Percentiles rank a stretch among this genome's conserved stretches.
phyloP scores from a whole-genome alignment of 2,888 invertebrate species.

The Tiphia femorata region DNA sequence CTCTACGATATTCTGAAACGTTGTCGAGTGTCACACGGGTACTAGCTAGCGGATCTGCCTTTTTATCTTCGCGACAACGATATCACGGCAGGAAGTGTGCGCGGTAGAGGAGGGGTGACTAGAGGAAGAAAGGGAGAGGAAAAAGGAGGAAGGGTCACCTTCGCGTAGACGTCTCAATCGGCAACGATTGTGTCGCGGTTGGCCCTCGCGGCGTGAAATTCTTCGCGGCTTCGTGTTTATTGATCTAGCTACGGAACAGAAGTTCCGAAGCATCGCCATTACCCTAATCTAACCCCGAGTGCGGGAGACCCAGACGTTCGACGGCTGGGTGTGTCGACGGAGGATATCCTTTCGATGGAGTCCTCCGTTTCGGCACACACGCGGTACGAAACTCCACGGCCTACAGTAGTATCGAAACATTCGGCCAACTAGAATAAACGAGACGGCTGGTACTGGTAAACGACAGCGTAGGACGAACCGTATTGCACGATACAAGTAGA shows the following conservation, averaged over 20 bases:
- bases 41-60: no score
- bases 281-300: constrained; percentile 13
- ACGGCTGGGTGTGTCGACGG: constrained; percentile 21
- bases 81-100: no score
- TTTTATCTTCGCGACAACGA: no score
- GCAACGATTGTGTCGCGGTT: background rate
- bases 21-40: no score
- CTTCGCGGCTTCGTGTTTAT: constrained; percentile 16
- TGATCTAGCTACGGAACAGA: constrained; percentile 26
- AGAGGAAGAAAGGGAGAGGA: background rate
- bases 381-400: background rate
- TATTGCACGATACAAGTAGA: background rate
- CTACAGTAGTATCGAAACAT: no score
- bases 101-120: no score
- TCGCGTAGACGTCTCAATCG: background rate
- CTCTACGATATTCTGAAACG: no score
- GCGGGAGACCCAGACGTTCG: constrained; percentile 11
- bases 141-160: background rate
- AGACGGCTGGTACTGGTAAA: background rate
- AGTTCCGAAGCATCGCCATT: constrained; percentile 15
- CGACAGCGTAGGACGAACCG: background rate
- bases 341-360: background rate
- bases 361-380: background rate
- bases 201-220: background rate
- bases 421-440: no score